A percentile compares a stretch with the other conserved stretches of the same genome.
These are phyloP conservation scores for Merodon equestris DNA, from an alignment of 2,888 invertebrate species.

Conservation along the genomic window DNA sequence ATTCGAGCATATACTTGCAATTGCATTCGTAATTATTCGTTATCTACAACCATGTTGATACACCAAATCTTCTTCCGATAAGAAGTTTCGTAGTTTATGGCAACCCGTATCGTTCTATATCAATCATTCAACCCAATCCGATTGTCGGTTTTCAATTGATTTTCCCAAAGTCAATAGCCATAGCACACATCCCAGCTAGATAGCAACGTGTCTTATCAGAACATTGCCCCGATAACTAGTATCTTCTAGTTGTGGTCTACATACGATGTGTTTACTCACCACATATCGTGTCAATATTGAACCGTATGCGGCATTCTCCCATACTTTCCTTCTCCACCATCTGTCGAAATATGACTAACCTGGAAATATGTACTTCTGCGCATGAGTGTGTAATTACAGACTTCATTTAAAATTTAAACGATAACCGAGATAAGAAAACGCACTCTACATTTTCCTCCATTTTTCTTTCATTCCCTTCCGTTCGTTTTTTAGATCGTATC, in stretches of 20 bases:
- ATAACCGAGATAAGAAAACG: conserved; percentile 55
- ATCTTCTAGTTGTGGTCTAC: background rate
- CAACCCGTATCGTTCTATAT: too few species aligned
- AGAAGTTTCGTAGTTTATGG: too few species aligned
- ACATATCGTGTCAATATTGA: background rate
- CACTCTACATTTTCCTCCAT: conserved; percentile 4
- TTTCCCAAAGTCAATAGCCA: background rate
- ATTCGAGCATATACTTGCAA: too few species aligned
- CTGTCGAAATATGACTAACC: too few species aligned
- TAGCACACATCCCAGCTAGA: background rate
- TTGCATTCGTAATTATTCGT: too few species aligned
- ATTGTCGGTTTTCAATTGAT: too few species aligned
- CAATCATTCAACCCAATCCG: too few species aligned
- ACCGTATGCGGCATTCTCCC: background rate
- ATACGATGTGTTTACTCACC: background rate
- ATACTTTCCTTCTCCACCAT: background rate
- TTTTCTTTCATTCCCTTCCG: too few species aligned
- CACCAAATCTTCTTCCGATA: too few species aligned
- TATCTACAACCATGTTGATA: too few species aligned
- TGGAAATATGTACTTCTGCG: background rate
- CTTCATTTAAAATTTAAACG: conserved; percentile 56
- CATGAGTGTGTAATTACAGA: conserved; percentile 29
- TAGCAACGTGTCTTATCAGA: background rate
- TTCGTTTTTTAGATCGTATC: too few species aligned
- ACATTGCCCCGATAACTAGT: too few species aligned